Conservation (phyloP, 2,888 invertebrate species). For the Teleogryllus oceanicus region DNA sequence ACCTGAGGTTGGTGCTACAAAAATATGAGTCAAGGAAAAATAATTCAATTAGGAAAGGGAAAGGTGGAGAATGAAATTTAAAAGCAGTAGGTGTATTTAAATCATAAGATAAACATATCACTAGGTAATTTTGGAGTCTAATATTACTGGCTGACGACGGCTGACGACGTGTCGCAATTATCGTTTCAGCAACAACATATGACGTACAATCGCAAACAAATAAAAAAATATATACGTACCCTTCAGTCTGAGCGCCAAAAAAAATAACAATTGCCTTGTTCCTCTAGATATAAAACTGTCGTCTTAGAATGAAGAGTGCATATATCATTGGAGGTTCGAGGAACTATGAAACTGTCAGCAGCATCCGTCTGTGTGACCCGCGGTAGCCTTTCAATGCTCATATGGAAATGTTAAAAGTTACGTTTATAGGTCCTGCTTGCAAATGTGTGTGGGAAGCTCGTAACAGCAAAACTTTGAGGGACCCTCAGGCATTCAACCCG, state of each 20-base stretch:
- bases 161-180: no score
- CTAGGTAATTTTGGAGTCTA: no score
- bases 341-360: neutral
- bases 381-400: neutral
- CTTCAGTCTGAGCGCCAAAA: neutral
- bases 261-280: neutral
- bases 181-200: no score
- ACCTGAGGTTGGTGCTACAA: no score
- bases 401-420: neutral
- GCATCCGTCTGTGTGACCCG: neutral
- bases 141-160: no score
- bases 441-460: neutral
- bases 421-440: neutral
- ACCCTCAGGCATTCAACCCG: neutral
- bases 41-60: no score
- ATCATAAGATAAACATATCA: no score
- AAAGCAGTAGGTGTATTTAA: no score
- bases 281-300: neutral
- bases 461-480: neutral
- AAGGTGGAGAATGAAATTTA: no score
- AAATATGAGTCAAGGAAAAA: no score
- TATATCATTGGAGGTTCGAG: neutral
- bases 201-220: no score
- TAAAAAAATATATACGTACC: neutral
- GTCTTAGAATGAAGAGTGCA: neutral